Evolutionary conservation across 2,113 vertebrate species (phyloP).

Genomic region (Sturnus vulgaris): DNA sequence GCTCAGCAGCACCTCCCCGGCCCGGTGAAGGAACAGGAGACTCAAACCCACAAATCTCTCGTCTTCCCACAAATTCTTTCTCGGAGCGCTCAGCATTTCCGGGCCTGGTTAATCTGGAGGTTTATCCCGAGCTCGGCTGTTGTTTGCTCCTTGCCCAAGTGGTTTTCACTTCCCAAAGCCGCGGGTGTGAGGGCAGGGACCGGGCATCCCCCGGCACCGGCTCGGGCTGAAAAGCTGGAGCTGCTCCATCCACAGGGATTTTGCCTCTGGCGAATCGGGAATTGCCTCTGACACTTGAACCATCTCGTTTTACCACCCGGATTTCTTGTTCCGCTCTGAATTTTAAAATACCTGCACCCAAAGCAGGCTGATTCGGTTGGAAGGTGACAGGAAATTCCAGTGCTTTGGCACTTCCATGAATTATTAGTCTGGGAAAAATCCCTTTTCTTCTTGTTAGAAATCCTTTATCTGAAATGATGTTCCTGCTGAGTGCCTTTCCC

Average conservation of each 20-base stretch:
- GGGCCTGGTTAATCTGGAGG: not conserved
- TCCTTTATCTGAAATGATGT: not conserved
- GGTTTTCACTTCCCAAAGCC: not conserved
- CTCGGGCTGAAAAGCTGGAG: not conserved
- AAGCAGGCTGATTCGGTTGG: not conserved
- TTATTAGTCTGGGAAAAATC: not conserved
- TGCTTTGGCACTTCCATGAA: not conserved
- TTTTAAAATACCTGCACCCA: not conserved
- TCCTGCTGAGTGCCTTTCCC: not conserved
- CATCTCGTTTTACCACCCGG: not conserved
- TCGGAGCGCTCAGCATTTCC: not conserved
- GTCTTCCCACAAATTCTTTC: conserved; percentile 12
- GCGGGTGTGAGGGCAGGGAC: not conserved
- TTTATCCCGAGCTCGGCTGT: not conserved
- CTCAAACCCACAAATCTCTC: not conserved
- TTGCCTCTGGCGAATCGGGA: not conserved
- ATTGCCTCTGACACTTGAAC: not conserved
- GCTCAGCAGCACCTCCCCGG: not conserved
- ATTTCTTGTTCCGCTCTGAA: not conserved
- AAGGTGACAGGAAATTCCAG: not conserved
- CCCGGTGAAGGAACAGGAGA: not conserved
- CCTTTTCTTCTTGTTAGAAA: not conserved
- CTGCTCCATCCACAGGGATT: not conserved
- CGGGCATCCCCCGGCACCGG: not conserved
- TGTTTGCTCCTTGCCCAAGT: not conserved